Base-by-base conservation (phyloP, 2,797 vertebrate species). In the Malacoraja senta region DNA sequence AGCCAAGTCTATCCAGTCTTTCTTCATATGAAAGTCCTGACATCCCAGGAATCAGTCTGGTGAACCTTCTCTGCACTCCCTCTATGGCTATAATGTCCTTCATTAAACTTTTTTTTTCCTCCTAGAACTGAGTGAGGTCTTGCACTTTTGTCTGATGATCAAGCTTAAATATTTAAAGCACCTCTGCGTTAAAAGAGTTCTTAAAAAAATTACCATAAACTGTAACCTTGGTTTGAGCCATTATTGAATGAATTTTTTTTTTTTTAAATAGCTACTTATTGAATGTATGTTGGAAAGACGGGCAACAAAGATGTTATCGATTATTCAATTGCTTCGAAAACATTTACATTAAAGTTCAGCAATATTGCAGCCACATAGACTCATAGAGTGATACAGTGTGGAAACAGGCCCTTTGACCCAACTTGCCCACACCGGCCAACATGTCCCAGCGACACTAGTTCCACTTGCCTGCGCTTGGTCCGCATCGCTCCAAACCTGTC, bases 151-250 rank as follows among this genome's bases (percentile, higher is more conserved):
- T 76, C 15, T 76, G 35, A 92, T 58, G 21, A 21, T 91, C 74
- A 72, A 91, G 71, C 71, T 53, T 91, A 91, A 91, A n/a, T 91
- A 91, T 91, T 72, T 74, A 38, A 91, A 74, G 90, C 58, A 53
- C 90, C 72, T 92, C 38, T 92, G 44, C 9, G 15, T 53, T 74
- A 76, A 92, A 44, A 92, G 24, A 26, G 24, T 17, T 92, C 68
- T 92, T 92, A 24, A 38, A 53, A 74, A 71, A 91, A 38, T 91
- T n/a, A 90, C 88, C 68, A 72, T 35, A 24, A 35, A n/a, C 6
- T 38, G 17, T 32, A 91, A 91, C 35, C 26, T 71, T 35, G 24
- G 19, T 91, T 53, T 44, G 90, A 29, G 38, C 61, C 26, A 53
- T 76, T 53, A 65, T 68, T 24, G 38, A 38, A 74, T 58, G 90